Conservation (phyloP, 2,888 invertebrate genomes). For the Pomacea canaliculata region DNA sequence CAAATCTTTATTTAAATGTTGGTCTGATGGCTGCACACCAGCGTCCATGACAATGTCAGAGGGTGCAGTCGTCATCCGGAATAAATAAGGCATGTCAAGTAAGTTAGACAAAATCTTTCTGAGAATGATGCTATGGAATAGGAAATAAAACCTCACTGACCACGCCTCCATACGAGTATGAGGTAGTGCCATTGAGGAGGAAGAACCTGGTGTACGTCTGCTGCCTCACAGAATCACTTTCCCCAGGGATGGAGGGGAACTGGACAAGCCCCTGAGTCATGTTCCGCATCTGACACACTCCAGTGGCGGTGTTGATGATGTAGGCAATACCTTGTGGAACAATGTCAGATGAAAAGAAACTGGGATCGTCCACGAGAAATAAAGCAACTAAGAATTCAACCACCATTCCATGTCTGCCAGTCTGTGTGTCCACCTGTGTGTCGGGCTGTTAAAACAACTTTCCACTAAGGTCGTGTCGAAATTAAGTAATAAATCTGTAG, state of each 20-base stretch:
- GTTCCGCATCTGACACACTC: background rate
- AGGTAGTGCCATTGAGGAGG: background rate
- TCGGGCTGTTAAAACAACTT: too few relatives aligned
- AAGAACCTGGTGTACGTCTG: background rate
- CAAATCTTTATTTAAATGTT: too few relatives aligned
- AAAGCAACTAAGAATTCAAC: background rate
- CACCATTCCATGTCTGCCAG: background rate
- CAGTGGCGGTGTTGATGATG: background rate
- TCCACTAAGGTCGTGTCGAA: too few relatives aligned
- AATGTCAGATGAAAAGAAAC: background rate
- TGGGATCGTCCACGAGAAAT: background rate
- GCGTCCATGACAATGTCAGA: background rate
- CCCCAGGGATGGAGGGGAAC: background rate
- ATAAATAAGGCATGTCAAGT: background rate
- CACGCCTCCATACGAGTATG: background rate
- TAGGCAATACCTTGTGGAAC: constrained; percentile 1
- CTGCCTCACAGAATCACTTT: background rate
- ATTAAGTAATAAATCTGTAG: background rate
- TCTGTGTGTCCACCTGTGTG: background rate
- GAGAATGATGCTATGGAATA: background rate
- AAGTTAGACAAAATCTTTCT: background rate
- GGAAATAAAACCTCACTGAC: background rate
- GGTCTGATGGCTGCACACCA: too few relatives aligned
- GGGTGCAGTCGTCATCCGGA: background rate
- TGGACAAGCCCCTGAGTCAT: background rate